Percentiles rank a stretch among this genome's conserved stretches.
These are phyloP conservation scores for Drosophila mayaguana DNA, from an alignment of 2,888 invertebrate species.

Conservation along the genomic window DNA sequence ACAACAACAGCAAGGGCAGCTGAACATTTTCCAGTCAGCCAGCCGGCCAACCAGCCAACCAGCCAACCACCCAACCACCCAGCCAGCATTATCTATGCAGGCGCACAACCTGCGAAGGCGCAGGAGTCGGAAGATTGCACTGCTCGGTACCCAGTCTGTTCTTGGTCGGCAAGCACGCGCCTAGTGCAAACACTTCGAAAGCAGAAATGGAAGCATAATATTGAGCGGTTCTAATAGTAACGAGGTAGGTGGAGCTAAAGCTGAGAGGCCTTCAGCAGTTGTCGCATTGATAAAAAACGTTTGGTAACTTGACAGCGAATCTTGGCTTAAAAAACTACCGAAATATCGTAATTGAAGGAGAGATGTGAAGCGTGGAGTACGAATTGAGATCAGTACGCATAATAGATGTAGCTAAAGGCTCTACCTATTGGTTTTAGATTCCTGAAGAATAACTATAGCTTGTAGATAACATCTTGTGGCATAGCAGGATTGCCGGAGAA, in stretches of 20 bases:
- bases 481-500: too few relatives aligned
- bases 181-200: conserved; percentile 75
- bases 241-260: not conserved
- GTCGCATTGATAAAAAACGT: not conserved
- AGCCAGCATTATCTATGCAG: conserved; percentile 70
- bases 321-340: not conserved
- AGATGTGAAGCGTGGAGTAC: too few relatives aligned
- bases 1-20: conserved; percentile 36
- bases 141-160: conserved; percentile 32
- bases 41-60: not conserved
- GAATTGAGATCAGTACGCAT: too few relatives aligned
- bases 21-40: conserved; percentile 58
- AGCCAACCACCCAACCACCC: conserved; percentile 30
- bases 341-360: too few relatives aligned
- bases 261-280: conserved; percentile 1
- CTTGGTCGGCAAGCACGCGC: conserved; percentile 64
- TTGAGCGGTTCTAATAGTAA: conserved; percentile 42
- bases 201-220: conserved; percentile 80
- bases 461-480: too few relatives aligned
- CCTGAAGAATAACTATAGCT: too few relatives aligned
- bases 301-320: conserved; percentile 27
- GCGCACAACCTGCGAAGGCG: conserved; percentile 31
- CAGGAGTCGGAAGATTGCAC: conserved; percentile 5
- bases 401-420: too few relatives aligned
- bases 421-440: too few relatives aligned